Percentiles rank a stretch among this genome's conserved stretches.
Conservation (phyloP, 2,113 vertebrate species). For the Chauna torquata region DNA sequence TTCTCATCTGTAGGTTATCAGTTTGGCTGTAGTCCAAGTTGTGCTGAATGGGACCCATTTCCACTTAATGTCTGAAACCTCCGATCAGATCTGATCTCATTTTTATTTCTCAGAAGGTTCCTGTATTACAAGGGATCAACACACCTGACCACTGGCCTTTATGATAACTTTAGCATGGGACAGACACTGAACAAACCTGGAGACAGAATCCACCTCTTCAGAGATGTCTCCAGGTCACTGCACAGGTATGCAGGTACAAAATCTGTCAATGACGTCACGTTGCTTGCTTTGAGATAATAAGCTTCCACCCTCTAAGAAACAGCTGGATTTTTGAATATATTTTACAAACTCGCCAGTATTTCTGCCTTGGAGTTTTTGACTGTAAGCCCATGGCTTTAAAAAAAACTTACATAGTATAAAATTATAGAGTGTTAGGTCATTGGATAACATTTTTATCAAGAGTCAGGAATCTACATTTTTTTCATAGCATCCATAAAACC, state of each 20-base stretch:
- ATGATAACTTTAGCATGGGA: rapidly evolving
- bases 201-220: not conserved
- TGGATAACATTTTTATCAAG: not conserved
- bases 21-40: rapidly evolving
- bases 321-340: not conserved
- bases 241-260: rapidly evolving
- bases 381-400: not conserved
- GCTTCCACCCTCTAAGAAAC: not conserved
- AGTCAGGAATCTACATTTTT: not conserved
- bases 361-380: not conserved
- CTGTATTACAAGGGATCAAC: not conserved
- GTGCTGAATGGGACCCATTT: not conserved
- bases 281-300: not conserved
- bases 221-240: not conserved
- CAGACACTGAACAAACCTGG: not conserved
- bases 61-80: rapidly evolving
- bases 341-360: not conserved
- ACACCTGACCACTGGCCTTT: no score
- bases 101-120: not conserved
- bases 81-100: not conserved
- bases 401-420: not conserved
- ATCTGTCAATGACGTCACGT: rapidly evolving
- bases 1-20: not conserved
- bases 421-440: not conserved
- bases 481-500: slow-evolving; percentile 18